Conservation (phyloP, 2,797 vertebrate species). For the Chelon labrosus region DNA sequence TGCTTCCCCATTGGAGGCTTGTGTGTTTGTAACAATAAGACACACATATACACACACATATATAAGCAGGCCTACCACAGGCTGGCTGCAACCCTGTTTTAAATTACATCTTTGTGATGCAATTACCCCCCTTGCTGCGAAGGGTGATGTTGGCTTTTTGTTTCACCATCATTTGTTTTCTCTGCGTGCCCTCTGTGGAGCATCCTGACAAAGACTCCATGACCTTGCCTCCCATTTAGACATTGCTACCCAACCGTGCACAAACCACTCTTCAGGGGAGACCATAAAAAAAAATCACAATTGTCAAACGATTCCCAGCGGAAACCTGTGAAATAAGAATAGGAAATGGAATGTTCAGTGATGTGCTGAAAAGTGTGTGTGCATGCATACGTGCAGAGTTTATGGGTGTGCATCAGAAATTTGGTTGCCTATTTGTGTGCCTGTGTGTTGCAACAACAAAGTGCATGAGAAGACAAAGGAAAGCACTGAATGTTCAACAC, state of each 20-base stretch:
- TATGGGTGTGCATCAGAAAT: not conserved
- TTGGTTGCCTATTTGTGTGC: not conserved
- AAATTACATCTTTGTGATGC: constrained; percentile 74
- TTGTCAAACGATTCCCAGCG: constrained; percentile 45
- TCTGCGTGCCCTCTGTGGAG: constrained; percentile 37
- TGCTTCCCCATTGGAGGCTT: constrained; percentile 15
- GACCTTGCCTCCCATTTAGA: constrained; percentile 68
- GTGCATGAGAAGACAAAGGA: not conserved
- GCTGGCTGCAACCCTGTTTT: constrained; percentile 52
- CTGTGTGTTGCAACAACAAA: constrained; percentile 15
- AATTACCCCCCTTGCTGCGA: constrained; percentile 61
- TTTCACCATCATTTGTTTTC: constrained; percentile 66
- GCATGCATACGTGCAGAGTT: not conserved
- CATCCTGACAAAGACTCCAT: constrained; percentile 58
- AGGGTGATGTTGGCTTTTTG: constrained; percentile 59
- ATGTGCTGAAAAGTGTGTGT: constrained; percentile 23
- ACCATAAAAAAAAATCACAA: constrained; percentile 6
- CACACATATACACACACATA: constrained; percentile 5
- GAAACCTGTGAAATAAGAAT: constrained; percentile 35
- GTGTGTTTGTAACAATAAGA: constrained; percentile 27
- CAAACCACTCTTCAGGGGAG: constrained; percentile 20
- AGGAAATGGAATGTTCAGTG: constrained; percentile 58
- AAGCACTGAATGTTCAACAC: constrained; percentile 13
- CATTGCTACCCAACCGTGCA: constrained; percentile 11
- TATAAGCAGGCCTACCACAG: constrained; percentile 6